A percentile compares a stretch with the other conserved stretches of the same genome.
phyloP scores from a whole-genome alignment of 2,113 vertebrate genomes.

The Poeciliopsis prolifica region DNA sequence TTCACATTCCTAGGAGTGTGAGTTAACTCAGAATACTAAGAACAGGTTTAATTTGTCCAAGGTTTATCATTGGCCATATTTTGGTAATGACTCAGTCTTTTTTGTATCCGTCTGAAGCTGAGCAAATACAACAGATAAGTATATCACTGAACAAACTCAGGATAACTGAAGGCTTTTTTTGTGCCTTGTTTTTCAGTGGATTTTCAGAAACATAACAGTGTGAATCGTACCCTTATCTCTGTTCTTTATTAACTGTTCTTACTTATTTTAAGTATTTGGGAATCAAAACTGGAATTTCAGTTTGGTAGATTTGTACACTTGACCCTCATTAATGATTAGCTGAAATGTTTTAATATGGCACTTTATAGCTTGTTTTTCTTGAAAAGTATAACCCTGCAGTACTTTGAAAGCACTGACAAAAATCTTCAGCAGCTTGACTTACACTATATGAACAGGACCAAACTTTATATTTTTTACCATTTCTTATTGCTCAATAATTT shows the following conservation, averaged over 20 bases:
- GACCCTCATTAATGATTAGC: not conserved
- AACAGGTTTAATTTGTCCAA: not conserved
- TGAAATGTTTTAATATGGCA: not conserved
- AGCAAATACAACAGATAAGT: not conserved
- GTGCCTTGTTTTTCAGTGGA: not conserved
- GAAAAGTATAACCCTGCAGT: not conserved
- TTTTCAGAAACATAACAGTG: not conserved
- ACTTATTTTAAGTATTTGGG: not conserved
- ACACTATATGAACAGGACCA: not conserved
- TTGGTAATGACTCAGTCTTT: not conserved
- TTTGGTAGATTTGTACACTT: not conserved
- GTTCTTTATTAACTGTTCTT: not conserved
- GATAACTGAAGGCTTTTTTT: not conserved
- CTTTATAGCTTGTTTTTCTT: not conserved
- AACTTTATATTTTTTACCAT: not conserved
- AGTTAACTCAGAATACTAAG: not conserved
- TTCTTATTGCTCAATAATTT: not conserved
- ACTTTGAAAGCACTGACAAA: not conserved
- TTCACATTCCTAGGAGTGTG: not conserved
- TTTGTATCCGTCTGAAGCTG: not conserved
- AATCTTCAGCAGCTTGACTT: not conserved
- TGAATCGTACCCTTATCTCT: not conserved
- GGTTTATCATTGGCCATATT: not conserved
- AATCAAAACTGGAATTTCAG: not conserved
- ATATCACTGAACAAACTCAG: slow-evolving; percentile 10